A percentile compares a stretch with the other conserved stretches of the same genome.
These are phyloP conservation scores for Sus cebifrons DNA, from an alignment of 2,797 vertebrate species.

Conservation along the genomic window DNA sequence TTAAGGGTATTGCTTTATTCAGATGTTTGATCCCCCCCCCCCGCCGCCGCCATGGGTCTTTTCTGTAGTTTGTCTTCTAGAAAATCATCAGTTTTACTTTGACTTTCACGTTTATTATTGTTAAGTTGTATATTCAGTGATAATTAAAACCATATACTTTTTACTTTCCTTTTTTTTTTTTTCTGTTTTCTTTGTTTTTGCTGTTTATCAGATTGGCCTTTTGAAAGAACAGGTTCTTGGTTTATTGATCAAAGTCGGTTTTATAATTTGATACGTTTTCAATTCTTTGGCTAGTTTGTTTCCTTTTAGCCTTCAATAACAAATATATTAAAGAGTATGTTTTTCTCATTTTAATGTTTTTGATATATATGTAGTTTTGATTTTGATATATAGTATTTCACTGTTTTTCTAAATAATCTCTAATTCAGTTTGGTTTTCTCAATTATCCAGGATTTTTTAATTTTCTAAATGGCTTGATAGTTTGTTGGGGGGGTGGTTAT, in stretches of 20 bases:
- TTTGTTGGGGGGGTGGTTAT: background rate
- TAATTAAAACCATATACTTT: slow-evolving; percentile 21
- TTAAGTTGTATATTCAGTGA: slow-evolving; percentile 22
- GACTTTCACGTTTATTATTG: slow-evolving; percentile 9
- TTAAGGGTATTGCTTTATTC: background rate
- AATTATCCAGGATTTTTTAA: background rate
- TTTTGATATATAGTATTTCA: background rate
- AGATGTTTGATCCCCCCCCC: background rate
- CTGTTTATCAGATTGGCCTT: slow-evolving; percentile 2
- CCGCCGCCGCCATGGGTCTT: background rate
- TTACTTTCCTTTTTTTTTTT: background rate
- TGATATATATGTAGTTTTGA: background rate
- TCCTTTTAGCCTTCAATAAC: slow-evolving; percentile 36
- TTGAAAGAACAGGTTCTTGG: slow-evolving; percentile 45
- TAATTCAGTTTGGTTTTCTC: slow-evolving; percentile 24
- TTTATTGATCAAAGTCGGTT: slow-evolving; percentile 15
- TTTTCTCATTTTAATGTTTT: slow-evolving; percentile 26
- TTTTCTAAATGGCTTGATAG: slow-evolving; percentile 9
- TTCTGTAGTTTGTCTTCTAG: slow-evolving; percentile 39
- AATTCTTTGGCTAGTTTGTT: slow-evolving; percentile 45
- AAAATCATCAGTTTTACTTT: slow-evolving; percentile 49
- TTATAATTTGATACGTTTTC: slow-evolving; percentile 44
- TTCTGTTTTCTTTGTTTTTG: slow-evolving; percentile 4
- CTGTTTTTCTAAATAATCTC: slow-evolving; percentile 50
- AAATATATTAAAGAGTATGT: background rate